Percentiles rank a stretch among this genome's conserved stretches.
phyloP scores from a whole-genome alignment of 2,113 vertebrate genomes.

The Perca flavescens region DNA sequence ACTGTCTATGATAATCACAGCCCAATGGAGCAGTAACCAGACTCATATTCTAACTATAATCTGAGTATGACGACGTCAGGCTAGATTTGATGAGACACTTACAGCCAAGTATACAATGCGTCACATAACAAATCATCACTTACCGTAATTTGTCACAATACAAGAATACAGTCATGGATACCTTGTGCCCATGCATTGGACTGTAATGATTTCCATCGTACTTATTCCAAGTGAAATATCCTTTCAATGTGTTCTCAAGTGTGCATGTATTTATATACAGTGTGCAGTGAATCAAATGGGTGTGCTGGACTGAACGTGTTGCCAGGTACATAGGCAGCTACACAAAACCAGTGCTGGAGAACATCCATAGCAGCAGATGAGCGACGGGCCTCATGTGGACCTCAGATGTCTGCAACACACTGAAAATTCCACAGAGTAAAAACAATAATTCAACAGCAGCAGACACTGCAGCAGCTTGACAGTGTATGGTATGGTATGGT shows the following conservation, averaged over 20 bases:
- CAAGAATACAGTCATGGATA: conserved; percentile 27
- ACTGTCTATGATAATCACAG: too few relatives aligned
- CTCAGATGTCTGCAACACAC: conserved; percentile 76
- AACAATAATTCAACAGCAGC: conserved; percentile 56
- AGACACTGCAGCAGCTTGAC: conserved; percentile 17
- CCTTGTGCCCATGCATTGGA: conserved; percentile 19
- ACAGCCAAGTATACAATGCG: conserved; percentile 19
- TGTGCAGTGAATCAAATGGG: conserved; percentile 29
- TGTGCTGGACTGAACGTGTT: conserved; percentile 26
- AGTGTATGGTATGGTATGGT: conserved; percentile 21
- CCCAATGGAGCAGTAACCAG: too few relatives aligned
- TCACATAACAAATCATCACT: conserved; percentile 28
- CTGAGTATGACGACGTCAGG: too few relatives aligned
- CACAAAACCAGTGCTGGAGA: conserved; percentile 41
- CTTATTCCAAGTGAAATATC: conserved; percentile 55
- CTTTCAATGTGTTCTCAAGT: conserved; percentile 15
- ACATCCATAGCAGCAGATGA: conserved; percentile 59
- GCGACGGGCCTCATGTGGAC: conserved; percentile 66
- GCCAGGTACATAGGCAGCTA: conserved; percentile 51
- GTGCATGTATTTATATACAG: conserved; percentile 38
- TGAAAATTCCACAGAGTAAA: conserved; percentile 66
- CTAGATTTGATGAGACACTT: background rate
- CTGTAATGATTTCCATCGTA: conserved; percentile 56
- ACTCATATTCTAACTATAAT: too few relatives aligned
- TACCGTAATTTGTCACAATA: conserved; percentile 13